Conservation (phyloP, 2,113 vertebrate species). For the Syngnathus scovelli region DNA sequence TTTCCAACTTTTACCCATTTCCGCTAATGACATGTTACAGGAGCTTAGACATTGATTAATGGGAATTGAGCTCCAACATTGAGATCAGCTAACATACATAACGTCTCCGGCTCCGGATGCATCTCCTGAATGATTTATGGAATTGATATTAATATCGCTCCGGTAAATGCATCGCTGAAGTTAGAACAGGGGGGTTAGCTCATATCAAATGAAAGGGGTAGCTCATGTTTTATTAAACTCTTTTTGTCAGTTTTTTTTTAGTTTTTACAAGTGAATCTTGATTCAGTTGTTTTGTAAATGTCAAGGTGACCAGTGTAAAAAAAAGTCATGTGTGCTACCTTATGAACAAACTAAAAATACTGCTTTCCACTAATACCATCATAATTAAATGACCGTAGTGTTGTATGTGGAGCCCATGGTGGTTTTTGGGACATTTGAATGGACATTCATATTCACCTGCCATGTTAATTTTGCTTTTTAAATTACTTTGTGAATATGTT, state of each 20-base stretch:
- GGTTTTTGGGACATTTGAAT: too few species aligned
- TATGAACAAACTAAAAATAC: background rate
- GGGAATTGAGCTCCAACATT: conserved; percentile 71
- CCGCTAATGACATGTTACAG: conserved; percentile 70
- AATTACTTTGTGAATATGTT: too few species aligned
- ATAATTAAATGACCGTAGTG: too few species aligned
- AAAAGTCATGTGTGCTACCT: background rate
- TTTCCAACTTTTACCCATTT: conserved; percentile 58
- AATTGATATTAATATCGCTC: conserved; percentile 97
- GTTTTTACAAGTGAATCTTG: background rate
- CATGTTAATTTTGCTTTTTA: too few species aligned
- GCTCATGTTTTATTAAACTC: background rate
- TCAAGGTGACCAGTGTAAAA: background rate
- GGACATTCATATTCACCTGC: too few species aligned
- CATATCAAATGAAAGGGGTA: conserved; percentile 72
- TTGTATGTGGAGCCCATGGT: too few species aligned
- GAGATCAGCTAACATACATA: conserved; percentile 83
- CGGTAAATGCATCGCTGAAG: conserved; percentile 90
- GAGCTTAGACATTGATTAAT: conserved; percentile 82
- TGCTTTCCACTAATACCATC: too few species aligned
- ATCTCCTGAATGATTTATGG: conserved; percentile 94
- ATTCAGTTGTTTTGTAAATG: conserved; percentile 2
- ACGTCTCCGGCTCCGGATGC: conserved; percentile 79
- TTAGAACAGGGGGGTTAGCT: conserved; percentile 76
- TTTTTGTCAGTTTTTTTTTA: background rate